Conservation (phyloP, 1,140 invertebrate genomes). For the Sesamia nonagrioides region DNA sequence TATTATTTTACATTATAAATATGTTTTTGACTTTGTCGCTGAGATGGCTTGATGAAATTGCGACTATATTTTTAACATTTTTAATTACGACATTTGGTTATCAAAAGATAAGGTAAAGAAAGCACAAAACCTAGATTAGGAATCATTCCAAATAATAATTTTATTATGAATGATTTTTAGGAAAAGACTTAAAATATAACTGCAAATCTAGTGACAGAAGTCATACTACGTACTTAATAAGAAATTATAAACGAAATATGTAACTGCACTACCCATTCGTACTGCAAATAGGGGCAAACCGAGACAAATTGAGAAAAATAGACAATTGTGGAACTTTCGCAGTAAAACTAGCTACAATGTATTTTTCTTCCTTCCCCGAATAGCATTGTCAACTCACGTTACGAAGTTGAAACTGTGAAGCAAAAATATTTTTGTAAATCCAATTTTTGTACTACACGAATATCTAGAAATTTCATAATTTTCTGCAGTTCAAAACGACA, state of each 20-base stretch:
- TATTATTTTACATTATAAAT: no score
- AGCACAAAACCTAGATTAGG: no score
- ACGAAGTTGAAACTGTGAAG: background rate
- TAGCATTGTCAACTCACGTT: background rate
- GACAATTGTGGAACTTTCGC: background rate
- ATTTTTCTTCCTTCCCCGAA: background rate
- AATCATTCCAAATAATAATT: no score
- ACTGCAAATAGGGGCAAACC: background rate
- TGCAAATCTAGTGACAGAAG: background rate
- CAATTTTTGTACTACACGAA: constrained; percentile 3
- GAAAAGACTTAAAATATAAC: no score
- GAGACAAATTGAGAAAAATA: background rate
- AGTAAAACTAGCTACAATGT: background rate
- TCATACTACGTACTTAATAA: background rate
- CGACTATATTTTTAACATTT: no score
- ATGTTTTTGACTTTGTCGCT: no score
- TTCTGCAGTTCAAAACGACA: background rate
- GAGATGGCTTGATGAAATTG: no score
- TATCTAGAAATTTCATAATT: background rate
- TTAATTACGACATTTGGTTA: no score
- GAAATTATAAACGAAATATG: background rate
- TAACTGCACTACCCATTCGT: background rate
- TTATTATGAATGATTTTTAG: no score
- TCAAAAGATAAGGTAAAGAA: no score
- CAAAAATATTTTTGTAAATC: constrained; percentile 3